Evolutionary conservation across 2,888 invertebrate genomes (phyloP).

Genomic region (Drosophila borborema): DNA sequence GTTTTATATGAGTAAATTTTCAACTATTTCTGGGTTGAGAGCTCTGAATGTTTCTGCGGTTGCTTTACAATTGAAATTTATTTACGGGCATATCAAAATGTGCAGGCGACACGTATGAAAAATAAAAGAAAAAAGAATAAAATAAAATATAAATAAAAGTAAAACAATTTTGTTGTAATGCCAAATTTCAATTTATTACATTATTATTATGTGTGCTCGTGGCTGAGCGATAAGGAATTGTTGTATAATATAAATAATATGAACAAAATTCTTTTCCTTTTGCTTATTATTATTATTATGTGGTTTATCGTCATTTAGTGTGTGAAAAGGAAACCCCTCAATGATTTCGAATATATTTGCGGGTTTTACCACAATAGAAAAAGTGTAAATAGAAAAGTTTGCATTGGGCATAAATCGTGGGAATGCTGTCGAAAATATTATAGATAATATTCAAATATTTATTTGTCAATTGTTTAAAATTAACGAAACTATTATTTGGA

Average conservation of each 20-base stretch:
- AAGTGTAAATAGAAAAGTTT: background rate
- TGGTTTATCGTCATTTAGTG: background rate
- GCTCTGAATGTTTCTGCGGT: slow-evolving; percentile 34
- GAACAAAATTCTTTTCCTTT: slow-evolving; percentile 1
- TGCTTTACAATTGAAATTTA: slow-evolving; percentile 3
- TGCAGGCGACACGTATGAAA: slow-evolving; percentile 33
- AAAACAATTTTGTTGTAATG: background rate
- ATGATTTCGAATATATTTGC: background rate
- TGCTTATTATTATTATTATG: background rate
- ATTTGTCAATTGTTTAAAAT: too few species aligned
- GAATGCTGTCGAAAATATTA: background rate
- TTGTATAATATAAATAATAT: slow-evolving; percentile 4
- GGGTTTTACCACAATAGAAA: background rate
- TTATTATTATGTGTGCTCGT: slow-evolving; percentile 5
- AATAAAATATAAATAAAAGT: too few species aligned
- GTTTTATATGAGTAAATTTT: slow-evolving; percentile 20
- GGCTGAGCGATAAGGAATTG: slow-evolving; percentile 10
- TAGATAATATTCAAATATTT: background rate
- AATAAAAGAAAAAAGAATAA: background rate
- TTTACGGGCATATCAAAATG: slow-evolving; percentile 14
- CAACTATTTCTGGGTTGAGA: slow-evolving; percentile 40
- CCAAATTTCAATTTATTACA: background rate
- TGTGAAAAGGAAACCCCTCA: background rate
- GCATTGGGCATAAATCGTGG: too few species aligned
- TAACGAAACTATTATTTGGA: too few species aligned